Conservation (phyloP, 2,113 vertebrate genomes). For the Sylvia atricapilla region DNA sequence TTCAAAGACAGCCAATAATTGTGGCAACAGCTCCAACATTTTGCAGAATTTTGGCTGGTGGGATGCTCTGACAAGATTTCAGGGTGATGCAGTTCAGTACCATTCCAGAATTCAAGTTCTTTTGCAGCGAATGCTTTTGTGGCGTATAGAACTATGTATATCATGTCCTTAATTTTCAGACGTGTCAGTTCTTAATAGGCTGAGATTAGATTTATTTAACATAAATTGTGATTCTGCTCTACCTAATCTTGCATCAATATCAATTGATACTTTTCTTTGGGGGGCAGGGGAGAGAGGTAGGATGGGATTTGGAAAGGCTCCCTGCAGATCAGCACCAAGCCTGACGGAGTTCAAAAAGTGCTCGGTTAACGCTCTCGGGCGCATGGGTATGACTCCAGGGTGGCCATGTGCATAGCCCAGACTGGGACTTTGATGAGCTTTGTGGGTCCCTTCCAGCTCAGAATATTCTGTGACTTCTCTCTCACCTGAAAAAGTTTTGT, state of each 20-base stretch:
- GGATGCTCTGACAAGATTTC: not conserved
- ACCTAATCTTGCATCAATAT: not conserved
- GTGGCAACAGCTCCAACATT: not conserved
- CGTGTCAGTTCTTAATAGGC: not conserved
- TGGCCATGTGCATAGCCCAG: not conserved
- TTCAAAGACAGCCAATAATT: not conserved
- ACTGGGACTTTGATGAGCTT: not conserved
- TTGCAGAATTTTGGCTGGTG: not conserved
- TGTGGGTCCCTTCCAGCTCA: not conserved
- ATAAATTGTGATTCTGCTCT: not conserved
- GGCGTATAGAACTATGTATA: not conserved
- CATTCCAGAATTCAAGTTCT: not conserved
- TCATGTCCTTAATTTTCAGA: not conserved
- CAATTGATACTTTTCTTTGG: not conserved
- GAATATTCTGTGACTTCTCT: not conserved
- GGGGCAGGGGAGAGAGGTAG: too few relatives aligned
- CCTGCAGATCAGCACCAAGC: not conserved
- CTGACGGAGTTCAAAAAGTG: not conserved
- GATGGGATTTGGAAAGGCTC: not conserved
- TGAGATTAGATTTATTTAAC: not conserved
- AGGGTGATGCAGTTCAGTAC: fast-evolving
- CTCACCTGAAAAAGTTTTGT: not conserved
- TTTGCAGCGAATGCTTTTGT: not conserved
- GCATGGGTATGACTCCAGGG: not conserved
- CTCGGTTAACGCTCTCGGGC: not conserved